Evolutionary conservation across 2,888 invertebrate species (phyloP).

Genomic region (Scaeva pyrastri): DNA sequence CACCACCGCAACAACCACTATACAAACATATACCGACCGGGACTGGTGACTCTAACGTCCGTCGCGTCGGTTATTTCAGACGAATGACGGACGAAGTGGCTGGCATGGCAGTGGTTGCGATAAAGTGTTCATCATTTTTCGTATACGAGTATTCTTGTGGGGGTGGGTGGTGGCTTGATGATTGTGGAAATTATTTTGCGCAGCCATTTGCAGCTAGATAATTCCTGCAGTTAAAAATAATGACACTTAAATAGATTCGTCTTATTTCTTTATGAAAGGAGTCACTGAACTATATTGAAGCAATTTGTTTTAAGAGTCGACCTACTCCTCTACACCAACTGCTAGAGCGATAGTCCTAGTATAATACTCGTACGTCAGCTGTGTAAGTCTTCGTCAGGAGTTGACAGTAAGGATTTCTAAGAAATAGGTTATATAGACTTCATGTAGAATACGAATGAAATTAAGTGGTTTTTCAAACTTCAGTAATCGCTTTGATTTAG

Average conservation of each 20-base stretch:
- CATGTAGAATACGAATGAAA: background rate
- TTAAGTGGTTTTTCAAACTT: constrained; percentile 1
- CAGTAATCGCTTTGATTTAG: constrained; percentile 1
- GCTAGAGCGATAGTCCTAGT: no score
- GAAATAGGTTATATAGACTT: background rate
- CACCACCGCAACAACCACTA: constrained; percentile 1
- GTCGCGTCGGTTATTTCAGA: no score
- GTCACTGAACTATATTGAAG: constrained; percentile 71
- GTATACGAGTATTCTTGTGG: constrained; percentile 46
- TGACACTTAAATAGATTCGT: constrained; percentile 76
- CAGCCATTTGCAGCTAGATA: constrained; percentile 74
- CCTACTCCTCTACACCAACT: background rate
- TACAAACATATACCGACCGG: no score
- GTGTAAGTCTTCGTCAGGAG: background rate
- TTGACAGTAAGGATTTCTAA: background rate
- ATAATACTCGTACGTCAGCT: no score
- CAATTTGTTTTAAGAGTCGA: constrained; percentile 59
- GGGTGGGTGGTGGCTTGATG: constrained; percentile 38
- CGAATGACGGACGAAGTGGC: background rate
- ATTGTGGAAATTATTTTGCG: constrained; percentile 70
- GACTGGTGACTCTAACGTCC: no score
- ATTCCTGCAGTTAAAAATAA: constrained; percentile 76
- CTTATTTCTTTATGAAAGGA: constrained; percentile 74
- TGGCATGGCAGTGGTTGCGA: constrained; percentile 46
- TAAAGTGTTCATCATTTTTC: constrained; percentile 73